A percentile compares a stretch with the other conserved stretches of the same genome.
These are phyloP conservation scores for Coregonus suidteri DNA, from an alignment of 2,797 vertebrate species.

Conservation along the genomic window DNA sequence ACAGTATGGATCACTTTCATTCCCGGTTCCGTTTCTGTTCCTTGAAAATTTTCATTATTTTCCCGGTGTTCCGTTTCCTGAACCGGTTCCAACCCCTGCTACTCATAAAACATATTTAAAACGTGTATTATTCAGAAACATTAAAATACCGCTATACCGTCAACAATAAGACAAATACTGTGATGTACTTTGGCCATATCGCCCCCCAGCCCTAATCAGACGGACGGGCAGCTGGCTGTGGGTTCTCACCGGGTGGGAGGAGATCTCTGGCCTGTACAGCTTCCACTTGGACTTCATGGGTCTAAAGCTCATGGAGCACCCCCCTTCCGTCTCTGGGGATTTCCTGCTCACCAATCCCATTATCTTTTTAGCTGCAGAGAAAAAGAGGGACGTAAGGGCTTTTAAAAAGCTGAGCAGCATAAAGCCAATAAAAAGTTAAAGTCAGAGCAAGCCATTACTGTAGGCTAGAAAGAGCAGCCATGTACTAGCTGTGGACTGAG, in stretches of 20 bases:
- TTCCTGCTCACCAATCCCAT: slow-evolving; percentile 75
- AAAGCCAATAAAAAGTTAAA: background rate
- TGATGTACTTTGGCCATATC: too few species aligned
- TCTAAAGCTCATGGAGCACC: slow-evolving; percentile 51
- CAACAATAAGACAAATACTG: too few species aligned
- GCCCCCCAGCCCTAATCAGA: too few species aligned
- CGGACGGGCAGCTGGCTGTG: background rate
- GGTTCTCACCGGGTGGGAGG: slow-evolving; percentile 62
- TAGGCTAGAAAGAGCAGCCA: background rate
- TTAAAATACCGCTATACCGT: too few species aligned
- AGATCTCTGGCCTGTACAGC: slow-evolving; percentile 72
- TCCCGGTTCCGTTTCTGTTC: too few species aligned
- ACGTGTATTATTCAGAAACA: too few species aligned
- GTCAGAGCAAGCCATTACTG: background rate
- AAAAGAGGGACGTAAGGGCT: background rate
- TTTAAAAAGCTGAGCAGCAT: background rate
- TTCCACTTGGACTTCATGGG: slow-evolving; percentile 67
- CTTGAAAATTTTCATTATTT: too few species aligned
- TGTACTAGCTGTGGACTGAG: too few species aligned
- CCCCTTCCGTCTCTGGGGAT: slow-evolving; percentile 37
- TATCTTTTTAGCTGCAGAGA: slow-evolving; percentile 76
- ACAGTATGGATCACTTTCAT: too few species aligned
- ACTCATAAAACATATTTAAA: too few species aligned
- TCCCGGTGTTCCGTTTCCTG: too few species aligned
- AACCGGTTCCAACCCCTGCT: too few species aligned